Evolutionary conservation across 2,113 vertebrate species (phyloP), one percentile per base, ranked within the genome.

Genomic region (Anolis carolinensis): DNA sequence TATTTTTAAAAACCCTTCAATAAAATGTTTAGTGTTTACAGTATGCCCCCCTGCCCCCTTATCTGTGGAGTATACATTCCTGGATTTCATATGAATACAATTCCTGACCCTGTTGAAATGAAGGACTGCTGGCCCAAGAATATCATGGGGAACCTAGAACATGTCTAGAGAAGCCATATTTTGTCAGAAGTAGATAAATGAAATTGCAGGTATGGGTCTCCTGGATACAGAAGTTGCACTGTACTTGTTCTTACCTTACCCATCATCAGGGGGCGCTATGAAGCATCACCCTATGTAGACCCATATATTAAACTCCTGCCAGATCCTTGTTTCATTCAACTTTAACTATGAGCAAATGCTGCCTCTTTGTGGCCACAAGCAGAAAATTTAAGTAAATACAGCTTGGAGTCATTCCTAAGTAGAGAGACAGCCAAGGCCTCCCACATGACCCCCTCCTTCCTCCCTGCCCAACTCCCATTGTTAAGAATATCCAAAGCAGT

Each of bases 281-380:
- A 80, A 81, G 70, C 68, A 73, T 48, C 21, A 67, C 20, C 44
- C 30, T n/a, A 21, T 9, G 36, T 21, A 39, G 5, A 52, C 23
- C 32, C 2, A 65, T 63, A 21, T n/a, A 44, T 55, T 83, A 87
- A 87, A 79, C 44, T 67, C 25, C 82, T 32, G 87, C 87, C 82
- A 55, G 32, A 55, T 36, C n/a, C 36, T 11, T n/a, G 32, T 76
- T 65, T 52, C 30, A 36, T 72, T 18, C 4, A 36, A 44, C 25
- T 75, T 74, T 67, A 80, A n/a, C 10, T n/a, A 70, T 75, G 70
- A 74, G 32, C 62, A 83, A 59, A 79, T 44, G 25, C 70, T 81
- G 76, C 82, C 71, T 82, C 67, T 82, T 32, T 55, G 76, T 88
- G 87, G 87, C 34, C 77, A 67, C 11, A 4, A 18, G 1, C 11